Evolutionary conservation across 1,140 invertebrate genomes (phyloP).

Genomic region (Brachionus calyciflorus): DNA sequence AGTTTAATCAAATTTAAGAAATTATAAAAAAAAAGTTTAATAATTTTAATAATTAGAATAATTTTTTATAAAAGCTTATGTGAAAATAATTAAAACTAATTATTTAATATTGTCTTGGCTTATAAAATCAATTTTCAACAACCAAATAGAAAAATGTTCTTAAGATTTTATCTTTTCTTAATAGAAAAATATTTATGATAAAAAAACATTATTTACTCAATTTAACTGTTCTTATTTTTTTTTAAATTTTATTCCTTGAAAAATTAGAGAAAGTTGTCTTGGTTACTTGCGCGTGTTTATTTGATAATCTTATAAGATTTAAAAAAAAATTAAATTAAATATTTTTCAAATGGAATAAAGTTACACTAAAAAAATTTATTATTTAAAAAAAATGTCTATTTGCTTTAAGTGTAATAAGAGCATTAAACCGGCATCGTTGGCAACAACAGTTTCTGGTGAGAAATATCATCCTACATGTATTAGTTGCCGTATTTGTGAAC

Average conservation of each 20-base stretch:
- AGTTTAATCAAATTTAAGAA: neutral
- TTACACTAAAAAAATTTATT: no score
- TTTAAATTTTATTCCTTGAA: neutral
- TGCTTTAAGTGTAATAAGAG: constrained; percentile 37
- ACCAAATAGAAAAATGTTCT: neutral
- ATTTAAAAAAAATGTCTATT: neutral
- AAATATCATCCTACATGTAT: constrained; percentile 31
- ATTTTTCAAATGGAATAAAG: neutral
- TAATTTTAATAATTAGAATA: neutral
- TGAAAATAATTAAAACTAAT: no score
- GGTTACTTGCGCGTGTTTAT: neutral
- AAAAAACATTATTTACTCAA: neutral
- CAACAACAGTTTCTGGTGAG: constrained; percentile 27
- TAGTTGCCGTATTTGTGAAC: neutral
- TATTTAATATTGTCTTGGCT: no score
- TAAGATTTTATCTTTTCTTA: neutral
- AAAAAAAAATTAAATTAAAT: neutral
- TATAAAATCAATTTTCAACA: no score
- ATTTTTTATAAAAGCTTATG: neutral
- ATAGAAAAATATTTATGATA: no score
- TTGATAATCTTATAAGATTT: neutral
- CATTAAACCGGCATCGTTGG: constrained; percentile 28
- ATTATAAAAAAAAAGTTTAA: no score
- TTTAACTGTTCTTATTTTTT: neutral
- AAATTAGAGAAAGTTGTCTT: neutral